Evolutionary conservation across 2,888 invertebrate genomes (phyloP).

Genomic region (Nephrotoma guestfalica): DNA sequence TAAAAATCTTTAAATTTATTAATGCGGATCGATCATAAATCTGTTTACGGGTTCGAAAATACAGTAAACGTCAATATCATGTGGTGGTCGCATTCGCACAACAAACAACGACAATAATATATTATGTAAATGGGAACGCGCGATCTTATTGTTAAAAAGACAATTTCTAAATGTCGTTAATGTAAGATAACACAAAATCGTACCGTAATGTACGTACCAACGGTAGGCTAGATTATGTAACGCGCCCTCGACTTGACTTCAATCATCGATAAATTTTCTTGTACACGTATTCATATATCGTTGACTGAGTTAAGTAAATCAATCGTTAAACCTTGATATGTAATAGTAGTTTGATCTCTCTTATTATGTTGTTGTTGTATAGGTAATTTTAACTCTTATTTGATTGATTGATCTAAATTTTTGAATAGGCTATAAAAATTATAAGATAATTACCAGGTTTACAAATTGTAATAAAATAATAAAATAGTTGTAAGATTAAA

Average conservation of each 20-base stretch:
- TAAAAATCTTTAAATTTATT: neutral
- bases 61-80: neutral
- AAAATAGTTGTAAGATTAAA: neutral
- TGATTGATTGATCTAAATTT: neutral
- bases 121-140: neutral
- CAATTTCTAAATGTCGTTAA: no score
- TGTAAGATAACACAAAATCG: no score
- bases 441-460: neutral
- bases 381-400: neutral
- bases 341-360: neutral
- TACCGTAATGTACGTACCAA: no score
- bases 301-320: neutral
- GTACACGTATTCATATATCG: neutral
- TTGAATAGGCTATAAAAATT: neutral
- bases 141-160: neutral
- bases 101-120: neutral
- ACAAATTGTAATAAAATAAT: no score
- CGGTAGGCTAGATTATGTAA: neutral
- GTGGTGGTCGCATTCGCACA: neutral
- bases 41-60: neutral
- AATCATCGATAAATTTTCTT: neutral
- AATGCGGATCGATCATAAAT: neutral
- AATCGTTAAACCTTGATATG: neutral
- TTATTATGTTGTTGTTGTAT: neutral
- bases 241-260: neutral